Evolutionary conservation across 2,113 vertebrate species (phyloP).

Genomic region (Ophiodon elongatus): DNA sequence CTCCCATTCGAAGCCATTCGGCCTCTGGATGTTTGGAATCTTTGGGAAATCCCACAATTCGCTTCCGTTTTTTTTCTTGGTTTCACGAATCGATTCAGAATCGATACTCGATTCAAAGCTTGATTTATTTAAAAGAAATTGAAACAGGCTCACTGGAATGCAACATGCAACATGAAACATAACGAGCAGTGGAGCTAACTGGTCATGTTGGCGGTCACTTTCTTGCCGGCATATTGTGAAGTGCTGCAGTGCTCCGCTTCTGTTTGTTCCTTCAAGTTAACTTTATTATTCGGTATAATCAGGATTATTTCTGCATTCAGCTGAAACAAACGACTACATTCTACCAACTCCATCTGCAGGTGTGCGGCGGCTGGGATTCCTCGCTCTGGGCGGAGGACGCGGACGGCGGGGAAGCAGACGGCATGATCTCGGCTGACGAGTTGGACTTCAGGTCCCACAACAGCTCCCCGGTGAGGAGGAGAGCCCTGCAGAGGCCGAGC

Average conservation of each 20-base stretch:
- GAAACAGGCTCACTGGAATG: neutral
- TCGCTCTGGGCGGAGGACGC: slow-evolving; percentile 77
- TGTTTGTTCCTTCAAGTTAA: no score
- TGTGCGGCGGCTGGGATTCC: slow-evolving; percentile 77
- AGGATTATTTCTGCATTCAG: neutral
- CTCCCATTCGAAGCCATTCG: neutral
- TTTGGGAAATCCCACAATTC: neutral
- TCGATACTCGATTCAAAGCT: neutral
- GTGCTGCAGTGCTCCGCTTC: no score
- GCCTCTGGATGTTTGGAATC: neutral
- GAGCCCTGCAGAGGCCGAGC: slow-evolving; percentile 72
- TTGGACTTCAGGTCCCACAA: slow-evolving; percentile 78
- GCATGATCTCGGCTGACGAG: slow-evolving; percentile 54
- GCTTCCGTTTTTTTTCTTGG: neutral
- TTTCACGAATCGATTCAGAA: neutral
- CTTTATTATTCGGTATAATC: no score
- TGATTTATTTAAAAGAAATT: no score
- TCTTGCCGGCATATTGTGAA: neutral
- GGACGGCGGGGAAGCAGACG: slow-evolving; percentile 62
- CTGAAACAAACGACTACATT: neutral
- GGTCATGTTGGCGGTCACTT: no score
- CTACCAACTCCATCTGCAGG: slow-evolving; percentile 37
- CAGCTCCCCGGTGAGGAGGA: slow-evolving; percentile 79
- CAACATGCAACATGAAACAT: neutral
- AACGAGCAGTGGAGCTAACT: neutral